These are phyloP conservation scores for Cenopis cana DNA, from an alignment of 2,888 invertebrate genomes.

Conservation along the genomic window DNA sequence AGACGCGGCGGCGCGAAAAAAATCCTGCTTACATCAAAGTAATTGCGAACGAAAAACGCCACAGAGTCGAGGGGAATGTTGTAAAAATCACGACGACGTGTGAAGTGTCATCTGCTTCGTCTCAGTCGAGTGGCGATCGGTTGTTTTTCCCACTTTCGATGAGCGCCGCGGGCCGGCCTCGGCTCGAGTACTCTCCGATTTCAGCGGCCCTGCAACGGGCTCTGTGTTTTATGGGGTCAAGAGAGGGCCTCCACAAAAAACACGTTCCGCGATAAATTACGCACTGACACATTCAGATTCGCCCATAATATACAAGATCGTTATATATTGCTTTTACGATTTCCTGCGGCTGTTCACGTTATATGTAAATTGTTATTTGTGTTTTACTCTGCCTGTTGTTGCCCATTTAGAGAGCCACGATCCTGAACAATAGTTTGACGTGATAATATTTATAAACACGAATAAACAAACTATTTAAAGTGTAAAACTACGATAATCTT, in stretches of 20 bases:
- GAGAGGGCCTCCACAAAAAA: conserved; percentile 82
- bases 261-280: conserved; percentile 82
- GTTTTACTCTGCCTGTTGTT: conserved; percentile 40
- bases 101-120: conserved; percentile 81
- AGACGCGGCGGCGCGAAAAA: conserved; percentile 54
- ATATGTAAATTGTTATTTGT: conserved; percentile 50
- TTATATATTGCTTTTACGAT: conserved; percentile 78
- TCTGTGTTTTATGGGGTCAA: conserved; percentile 85
- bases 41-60: conserved; percentile 77
- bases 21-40: conserved; percentile 72
- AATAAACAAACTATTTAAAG: conserved; percentile 13
- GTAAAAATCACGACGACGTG: conserved; percentile 84
- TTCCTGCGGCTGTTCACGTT: conserved; percentile 53
- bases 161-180: conserved; percentile 70
- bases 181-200: conserved; percentile 75
- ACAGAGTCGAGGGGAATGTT: conserved; percentile 76
- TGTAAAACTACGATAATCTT: conserved; percentile 3
- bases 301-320: conserved; percentile 80
- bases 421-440: conserved; percentile 26
- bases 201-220: conserved; percentile 68
- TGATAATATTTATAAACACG: conserved; percentile 7
- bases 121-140: conserved; percentile 82
- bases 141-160: conserved; percentile 83
- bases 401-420: conserved; percentile 24
- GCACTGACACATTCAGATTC: conserved; percentile 84